These are phyloP conservation scores for Pseudorhombus dupliciocellatus DNA, from an alignment of 2,113 vertebrate species.

Conservation along the genomic window DNA sequence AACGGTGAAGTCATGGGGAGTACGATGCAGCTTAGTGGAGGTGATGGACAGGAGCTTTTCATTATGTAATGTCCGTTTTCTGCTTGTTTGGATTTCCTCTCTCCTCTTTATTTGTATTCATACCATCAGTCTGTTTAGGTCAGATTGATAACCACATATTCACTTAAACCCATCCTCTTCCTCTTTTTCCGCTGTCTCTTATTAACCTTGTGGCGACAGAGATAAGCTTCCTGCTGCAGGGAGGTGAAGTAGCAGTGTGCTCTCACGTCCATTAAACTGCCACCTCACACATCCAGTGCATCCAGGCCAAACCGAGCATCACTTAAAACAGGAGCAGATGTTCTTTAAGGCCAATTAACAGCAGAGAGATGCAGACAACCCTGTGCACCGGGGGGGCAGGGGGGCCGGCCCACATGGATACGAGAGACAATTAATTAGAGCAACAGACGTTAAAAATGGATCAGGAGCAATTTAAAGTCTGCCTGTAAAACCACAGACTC, in stretches of 20 bases:
- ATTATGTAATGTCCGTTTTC: background rate
- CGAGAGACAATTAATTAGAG: slow-evolving; percentile 65
- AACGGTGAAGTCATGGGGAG: slow-evolving; percentile 56
- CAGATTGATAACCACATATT: background rate
- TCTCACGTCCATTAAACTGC: slow-evolving; percentile 36
- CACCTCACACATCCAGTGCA: slow-evolving; percentile 50
- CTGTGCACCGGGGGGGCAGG: slow-evolving; percentile 66
- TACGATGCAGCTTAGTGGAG: slow-evolving; percentile 9
- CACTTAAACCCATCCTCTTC: background rate
- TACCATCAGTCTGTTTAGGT: background rate
- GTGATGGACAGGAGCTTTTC: background rate
- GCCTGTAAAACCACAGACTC: background rate
- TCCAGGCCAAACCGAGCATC: slow-evolving; percentile 57
- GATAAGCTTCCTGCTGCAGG: slow-evolving; percentile 22
- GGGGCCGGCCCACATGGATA: slow-evolving; percentile 63
- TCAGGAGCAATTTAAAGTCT: slow-evolving; percentile 25
- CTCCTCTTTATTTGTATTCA: background rate
- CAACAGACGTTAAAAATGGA: slow-evolving; percentile 57
- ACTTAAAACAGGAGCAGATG: slow-evolving; percentile 76
- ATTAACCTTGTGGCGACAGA: background rate
- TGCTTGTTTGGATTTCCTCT: background rate
- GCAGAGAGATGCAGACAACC: slow-evolving; percentile 55
- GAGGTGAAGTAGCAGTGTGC: slow-evolving; percentile 20
- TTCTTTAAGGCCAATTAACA: slow-evolving; percentile 75
- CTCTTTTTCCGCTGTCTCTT: background rate